Percentiles rank a stretch among this genome's conserved stretches.
Conservation (phyloP, 1,140 invertebrate genomes). For the Planococcus citri region DNA sequence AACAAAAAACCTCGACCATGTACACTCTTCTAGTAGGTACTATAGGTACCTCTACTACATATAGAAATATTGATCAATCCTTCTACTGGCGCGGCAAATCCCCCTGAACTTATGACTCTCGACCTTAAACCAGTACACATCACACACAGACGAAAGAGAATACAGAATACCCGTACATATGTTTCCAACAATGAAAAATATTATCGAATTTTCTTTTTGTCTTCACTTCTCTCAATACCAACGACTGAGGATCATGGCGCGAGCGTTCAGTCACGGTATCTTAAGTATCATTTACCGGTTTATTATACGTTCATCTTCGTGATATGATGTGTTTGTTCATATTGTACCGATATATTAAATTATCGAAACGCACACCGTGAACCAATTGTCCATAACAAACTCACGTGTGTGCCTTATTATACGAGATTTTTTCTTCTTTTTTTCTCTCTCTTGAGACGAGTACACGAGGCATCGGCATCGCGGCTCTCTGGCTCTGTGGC, state of each 20-base stretch:
- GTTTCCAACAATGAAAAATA: not conserved
- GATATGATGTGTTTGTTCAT: not conserved
- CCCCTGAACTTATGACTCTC: not conserved
- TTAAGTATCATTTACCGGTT: not conserved
- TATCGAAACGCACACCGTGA: not conserved
- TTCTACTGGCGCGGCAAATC: not conserved
- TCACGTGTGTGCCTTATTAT: not conserved
- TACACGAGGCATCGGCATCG: too few relatives aligned
- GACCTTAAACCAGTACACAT: not conserved
- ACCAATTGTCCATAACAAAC: not conserved
- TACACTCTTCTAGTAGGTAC: too few relatives aligned
- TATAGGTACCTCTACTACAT: too few relatives aligned
- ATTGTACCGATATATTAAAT: slow-evolving; percentile 2
- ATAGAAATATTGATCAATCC: too few relatives aligned
- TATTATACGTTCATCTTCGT: not conserved
- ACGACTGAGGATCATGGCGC: not conserved
- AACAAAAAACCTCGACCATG: too few relatives aligned
- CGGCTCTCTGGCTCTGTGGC: too few relatives aligned
- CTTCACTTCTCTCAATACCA: not conserved
- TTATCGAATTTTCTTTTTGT: slow-evolving; percentile 1
- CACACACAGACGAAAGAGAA: not conserved
- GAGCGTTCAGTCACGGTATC: slow-evolving; percentile 5
- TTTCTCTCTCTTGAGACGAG: too few relatives aligned
- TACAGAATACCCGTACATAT: not conserved
- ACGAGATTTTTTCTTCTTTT: too few relatives aligned